Evolutionary conservation across 2,888 invertebrate species (phyloP), one percentile per base, ranked within the genome.

Genomic region (Cheilosia urbana): DNA sequence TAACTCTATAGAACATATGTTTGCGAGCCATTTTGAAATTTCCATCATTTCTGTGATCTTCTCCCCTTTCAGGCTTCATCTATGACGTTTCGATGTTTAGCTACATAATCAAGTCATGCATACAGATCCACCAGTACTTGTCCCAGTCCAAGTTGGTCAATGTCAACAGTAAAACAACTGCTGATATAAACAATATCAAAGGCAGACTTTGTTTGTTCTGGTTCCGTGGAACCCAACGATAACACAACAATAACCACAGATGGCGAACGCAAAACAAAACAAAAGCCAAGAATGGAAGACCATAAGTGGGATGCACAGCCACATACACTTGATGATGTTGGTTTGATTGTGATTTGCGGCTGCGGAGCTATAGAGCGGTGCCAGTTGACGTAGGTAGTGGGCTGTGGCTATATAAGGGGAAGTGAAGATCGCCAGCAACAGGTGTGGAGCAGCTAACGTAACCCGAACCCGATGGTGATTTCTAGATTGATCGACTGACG

Each of bases 101-200:
- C 69, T 76, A 17, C 76, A 19, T 42, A 68, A 49, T 81, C 49
- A 53, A 37, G 27, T 42, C 30, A 27, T 49, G 49, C 42, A 27
- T 37, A 11, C 42, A 27, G 24, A 11, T 9, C 9, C 34, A 45
- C 21, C 55, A 49, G 6, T 7, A 30, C 49, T 40, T 21, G 40
- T 49, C 37, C 11, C 6, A 27, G 62, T 47, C 55, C 71, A 49
- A 49, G 58, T 72, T 79, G 83, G 79, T 79, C 83, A 84, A 63
- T 84, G 83, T 69, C 79, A 84, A 62, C 63, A 24, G 21, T 3
- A 47, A 45, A 17, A 76, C 62, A 63, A 62, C 0, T 30, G 37
- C 49, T 60, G 71, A 71, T 60, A 37, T 27, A 15, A 60, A 58
- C 60, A 49, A 60, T 58, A 24, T 34, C 40, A 57, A 57, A 55